Conservation (phyloP, 92 coral and sea anemone species). For the Zoanthus sansibaricus region DNA sequence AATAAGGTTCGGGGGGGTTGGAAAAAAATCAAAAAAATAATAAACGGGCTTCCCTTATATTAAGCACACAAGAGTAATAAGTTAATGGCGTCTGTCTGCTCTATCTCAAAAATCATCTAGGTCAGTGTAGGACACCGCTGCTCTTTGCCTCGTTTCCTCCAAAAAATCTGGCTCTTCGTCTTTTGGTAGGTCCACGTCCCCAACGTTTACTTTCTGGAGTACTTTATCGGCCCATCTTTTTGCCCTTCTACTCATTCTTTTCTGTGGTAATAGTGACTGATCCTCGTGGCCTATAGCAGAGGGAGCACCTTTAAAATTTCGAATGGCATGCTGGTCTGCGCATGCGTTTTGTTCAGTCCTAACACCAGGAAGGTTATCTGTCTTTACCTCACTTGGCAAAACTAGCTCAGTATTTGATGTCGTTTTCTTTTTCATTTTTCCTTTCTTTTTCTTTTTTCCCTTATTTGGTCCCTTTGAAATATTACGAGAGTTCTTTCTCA, state of each 20-base stretch:
- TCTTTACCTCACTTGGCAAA: background rate
- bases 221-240: conserved; percentile 17
- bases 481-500: conserved; percentile 37
- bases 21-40: no score
- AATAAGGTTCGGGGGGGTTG: no score
- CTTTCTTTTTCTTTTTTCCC: conserved; percentile 62
- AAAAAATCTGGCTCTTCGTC: background rate
- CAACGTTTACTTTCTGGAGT: background rate
- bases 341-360: background rate
- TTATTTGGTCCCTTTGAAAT: conserved; percentile 36
- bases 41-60: no score
- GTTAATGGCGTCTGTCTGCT: no score
- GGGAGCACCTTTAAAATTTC: background rate
- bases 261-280: background rate
- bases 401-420: background rate
- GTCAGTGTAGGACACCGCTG: conserved; percentile 36
- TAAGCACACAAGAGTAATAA: no score
- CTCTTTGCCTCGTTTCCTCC: conserved; percentile 1
- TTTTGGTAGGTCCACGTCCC: conserved; percentile 19
- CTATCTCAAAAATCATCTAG: conserved; percentile 25
- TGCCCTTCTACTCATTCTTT: conserved; percentile 15
- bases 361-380: background rate
- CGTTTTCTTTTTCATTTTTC: conserved; percentile 52
- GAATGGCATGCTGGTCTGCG: background rate
- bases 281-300: background rate